Evolutionary conservation across 2,113 vertebrate species (phyloP).

Genomic region (Forbesichthys agassizii): DNA sequence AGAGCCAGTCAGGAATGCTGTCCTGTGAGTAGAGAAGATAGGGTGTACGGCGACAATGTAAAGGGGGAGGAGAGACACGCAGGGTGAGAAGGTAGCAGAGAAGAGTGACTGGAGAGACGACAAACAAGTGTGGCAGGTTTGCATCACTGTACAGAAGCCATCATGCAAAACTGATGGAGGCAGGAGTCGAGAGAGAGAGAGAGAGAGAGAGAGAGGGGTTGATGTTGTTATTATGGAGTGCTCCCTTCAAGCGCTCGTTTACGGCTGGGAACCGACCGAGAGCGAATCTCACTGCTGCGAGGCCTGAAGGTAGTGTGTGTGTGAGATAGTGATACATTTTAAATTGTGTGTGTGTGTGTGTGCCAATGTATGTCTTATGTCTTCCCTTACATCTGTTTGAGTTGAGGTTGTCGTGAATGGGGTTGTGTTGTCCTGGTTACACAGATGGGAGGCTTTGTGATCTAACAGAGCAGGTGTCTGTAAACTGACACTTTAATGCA

Average conservation of each 20-base stretch:
- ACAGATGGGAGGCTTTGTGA: slow-evolving; percentile 48
- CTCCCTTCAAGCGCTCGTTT: slow-evolving; percentile 21
- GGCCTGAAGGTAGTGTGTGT: slow-evolving; percentile 43
- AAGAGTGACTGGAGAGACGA: slow-evolving; percentile 42
- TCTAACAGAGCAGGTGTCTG: slow-evolving; percentile 69
- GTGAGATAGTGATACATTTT: background rate
- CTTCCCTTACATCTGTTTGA: slow-evolving; percentile 5
- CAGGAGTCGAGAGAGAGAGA: slow-evolving; percentile 36
- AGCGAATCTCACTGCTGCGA: background rate
- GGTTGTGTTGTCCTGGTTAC: slow-evolving; percentile 53
- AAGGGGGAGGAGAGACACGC: slow-evolving; percentile 14
- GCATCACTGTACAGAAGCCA: slow-evolving; percentile 63
- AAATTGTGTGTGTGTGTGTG: slow-evolving; percentile 15
- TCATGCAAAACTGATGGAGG: slow-evolving; percentile 67
- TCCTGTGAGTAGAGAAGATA: slow-evolving; percentile 60
- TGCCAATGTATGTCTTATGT: slow-evolving; percentile 12
- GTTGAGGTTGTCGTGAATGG: slow-evolving; percentile 8
- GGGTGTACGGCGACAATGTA: slow-evolving; percentile 33
- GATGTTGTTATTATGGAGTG: slow-evolving; percentile 37
- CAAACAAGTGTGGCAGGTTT: slow-evolving; percentile 77
- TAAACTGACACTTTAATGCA: slow-evolving; percentile 68
- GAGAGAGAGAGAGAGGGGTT: slow-evolving; percentile 22
- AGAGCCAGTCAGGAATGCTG: slow-evolving; percentile 60
- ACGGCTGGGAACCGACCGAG: slow-evolving; percentile 7
- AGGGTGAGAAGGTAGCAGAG: slow-evolving; percentile 22